Base-by-base conservation (phyloP, 2,888 invertebrate species). In the Pandemis corylana region DNA sequence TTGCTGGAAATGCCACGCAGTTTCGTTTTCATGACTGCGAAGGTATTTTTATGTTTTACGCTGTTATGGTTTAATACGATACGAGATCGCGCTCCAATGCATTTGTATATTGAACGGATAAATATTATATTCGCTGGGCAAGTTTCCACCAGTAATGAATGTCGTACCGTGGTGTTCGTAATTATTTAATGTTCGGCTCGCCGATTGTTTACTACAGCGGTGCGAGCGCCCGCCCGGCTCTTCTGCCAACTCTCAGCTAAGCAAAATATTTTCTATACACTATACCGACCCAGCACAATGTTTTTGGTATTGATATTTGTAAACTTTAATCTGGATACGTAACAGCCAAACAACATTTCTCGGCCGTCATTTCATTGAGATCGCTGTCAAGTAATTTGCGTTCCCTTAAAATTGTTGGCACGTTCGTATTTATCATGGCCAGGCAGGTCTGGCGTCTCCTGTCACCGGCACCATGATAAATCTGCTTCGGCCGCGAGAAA, bases 61-160 rank as follows among this genome's bases (percentile, higher is more conserved):
- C 28, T 49, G 7, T 36, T 46, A 59, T 15, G 15, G n/a, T 67
- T 69, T 61, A 49, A 63, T 44, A 12, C 13, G 53, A 53, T 66
- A 15, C 66, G 42, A 41, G 20, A 70, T 15, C n/a, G 41, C 62
- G 56, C 53, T 67, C 56, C 69, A 67, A 63, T 68, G 66, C 61
- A 41, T 68, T 59, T 59, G 56, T 36, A 59, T 76, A 73, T 68
- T 74, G 36, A 71, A 77, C 68, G 80, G 80, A 85, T 84, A 83
- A 85, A 86, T 87, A 85, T 86, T 80, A 78, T 82, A 20, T 85
- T 82, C 64, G 42, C 69, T 87, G 88, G 90, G 89, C 89, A 89
- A 85, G 76, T 77, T 87, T 88, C 89, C 89, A 89, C 85, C 78
- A 77, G 80, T 81, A 80, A 81, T 84, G 84, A 83, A 81, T 80